phyloP scores from a whole-genome alignment of 2,888 invertebrate species.

The Craniophora ligustri region DNA sequence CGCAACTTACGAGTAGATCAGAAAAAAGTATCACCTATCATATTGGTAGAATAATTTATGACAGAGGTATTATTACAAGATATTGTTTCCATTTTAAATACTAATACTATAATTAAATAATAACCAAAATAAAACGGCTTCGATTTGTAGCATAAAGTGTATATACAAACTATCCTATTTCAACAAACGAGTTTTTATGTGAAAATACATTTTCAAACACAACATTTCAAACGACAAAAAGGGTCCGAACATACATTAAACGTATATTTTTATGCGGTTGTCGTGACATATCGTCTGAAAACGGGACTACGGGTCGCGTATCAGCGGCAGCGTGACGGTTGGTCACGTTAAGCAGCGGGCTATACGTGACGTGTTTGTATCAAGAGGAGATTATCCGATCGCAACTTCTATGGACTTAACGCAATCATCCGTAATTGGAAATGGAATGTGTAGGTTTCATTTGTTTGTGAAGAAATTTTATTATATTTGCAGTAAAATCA shows the following conservation, averaged over 20 bases:
- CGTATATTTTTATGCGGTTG: conserved; percentile 37
- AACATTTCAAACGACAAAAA: conserved; percentile 25
- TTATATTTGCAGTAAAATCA: too few species aligned
- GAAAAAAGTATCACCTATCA: too few species aligned
- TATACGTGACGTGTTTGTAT: conserved; percentile 43
- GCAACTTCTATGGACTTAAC: conserved; percentile 26
- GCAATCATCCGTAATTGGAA: conserved; percentile 39
- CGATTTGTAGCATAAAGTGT: too few species aligned
- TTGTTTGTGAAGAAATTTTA: too few species aligned
- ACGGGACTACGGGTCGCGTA: conserved; percentile 1
- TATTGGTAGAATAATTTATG: too few species aligned
- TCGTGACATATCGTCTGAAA: conserved; percentile 36
- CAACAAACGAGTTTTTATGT: neutral
- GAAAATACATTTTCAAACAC: conserved; percentile 7
- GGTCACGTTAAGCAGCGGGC: conserved; percentile 34
- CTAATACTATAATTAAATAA: too few species aligned
- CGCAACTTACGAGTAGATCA: too few species aligned
- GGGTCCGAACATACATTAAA: conserved; percentile 8
- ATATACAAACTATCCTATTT: neutral
- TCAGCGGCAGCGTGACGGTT: conserved; percentile 24
- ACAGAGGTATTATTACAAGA: too few species aligned
- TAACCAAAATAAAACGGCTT: too few species aligned
- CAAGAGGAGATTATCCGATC: conserved; percentile 28
- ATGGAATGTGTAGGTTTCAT: conserved; percentile 24
- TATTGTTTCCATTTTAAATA: too few species aligned